phyloP scores from a whole-genome alignment of 2,797 vertebrate genomes.

The Coreius guichenoti region DNA sequence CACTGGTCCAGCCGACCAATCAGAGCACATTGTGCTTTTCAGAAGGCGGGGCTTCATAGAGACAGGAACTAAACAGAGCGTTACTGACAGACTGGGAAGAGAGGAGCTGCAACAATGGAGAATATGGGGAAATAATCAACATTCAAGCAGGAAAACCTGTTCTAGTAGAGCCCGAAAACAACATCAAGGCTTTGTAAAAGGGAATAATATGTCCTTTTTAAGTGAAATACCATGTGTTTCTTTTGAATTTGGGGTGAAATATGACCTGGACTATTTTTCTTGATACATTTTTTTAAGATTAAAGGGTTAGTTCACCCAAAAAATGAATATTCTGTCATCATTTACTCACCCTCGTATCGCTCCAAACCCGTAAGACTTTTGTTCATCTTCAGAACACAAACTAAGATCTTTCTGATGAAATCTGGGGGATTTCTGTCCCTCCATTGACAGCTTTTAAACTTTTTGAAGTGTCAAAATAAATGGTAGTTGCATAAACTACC shows the following conservation, averaged over 20 bases:
- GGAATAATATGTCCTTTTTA: not conserved
- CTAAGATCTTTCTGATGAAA: too few relatives aligned
- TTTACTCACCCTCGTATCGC: too few relatives aligned
- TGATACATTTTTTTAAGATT: not conserved
- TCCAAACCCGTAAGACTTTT: too few relatives aligned
- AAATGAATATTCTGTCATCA: too few relatives aligned
- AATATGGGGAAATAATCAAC: not conserved
- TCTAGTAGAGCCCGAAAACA: not conserved
- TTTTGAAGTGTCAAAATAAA: too few relatives aligned
- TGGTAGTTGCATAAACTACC: too few relatives aligned
- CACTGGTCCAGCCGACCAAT: not conserved
- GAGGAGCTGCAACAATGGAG: too few relatives aligned
- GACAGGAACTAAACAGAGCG: not conserved
- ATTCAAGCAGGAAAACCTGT: not conserved
- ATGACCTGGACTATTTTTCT: not conserved
- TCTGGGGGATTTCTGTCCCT: too few relatives aligned
- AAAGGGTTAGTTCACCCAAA: too few relatives aligned
- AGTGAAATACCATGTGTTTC: not conserved
- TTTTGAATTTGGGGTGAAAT: conserved; percentile 13
- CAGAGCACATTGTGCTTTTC: not conserved
- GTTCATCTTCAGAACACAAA: too few relatives aligned
- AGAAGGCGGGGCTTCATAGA: not conserved
- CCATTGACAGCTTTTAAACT: too few relatives aligned
- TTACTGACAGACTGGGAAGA: not conserved
- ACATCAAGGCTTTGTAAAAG: not conserved